Base-by-base conservation (phyloP, 1,140 invertebrate species). In the Sweltsa coloradensis region DNA sequence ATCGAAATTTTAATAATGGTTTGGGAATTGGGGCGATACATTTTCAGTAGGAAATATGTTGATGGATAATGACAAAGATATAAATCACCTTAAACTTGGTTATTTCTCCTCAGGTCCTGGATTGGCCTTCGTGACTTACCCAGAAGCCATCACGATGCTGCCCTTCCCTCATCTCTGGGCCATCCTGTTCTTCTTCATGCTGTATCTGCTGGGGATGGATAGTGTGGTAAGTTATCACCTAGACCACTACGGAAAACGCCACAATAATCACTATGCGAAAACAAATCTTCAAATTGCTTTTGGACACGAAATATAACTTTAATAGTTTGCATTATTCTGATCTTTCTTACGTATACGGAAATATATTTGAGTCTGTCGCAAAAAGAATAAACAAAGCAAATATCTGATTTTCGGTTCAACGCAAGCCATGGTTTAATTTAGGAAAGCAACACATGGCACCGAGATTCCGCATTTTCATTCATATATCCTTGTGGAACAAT, bases 111-210 rank as follows among this genome's bases (percentile, higher is more conserved):
- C 51, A 75, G 83, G 85, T 0, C 79, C 85, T n/a, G 85, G 85
- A 0, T 60, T 89, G 23, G 84, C 84, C 0, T 90, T 89, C 57
- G 74, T 87, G 9, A 82, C 79, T 1, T 91, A 89, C 64, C 81
- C 83, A 0, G 81, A 89, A 66, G 86, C 85, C 0, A 68, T 90
- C n/a, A 71, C 83, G 0, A 73, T 79, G 46, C 76, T 90, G 71
- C 85, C 85, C 0, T 59, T 78, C 18, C 72, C 85, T 0, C 81
- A 81, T 45, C 57, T 89, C 3, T 91, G 87, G 88, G 75, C 83
- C 0, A 68, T 84, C 13, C 61, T 89, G 2, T 92, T 92, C 66
- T 93, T 92, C 69, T 71, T 89, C 42, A 87, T 87, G 83, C 68
- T 87, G 25, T 78, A 87, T 52, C 74, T 85, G 13, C 68, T 89